Evolutionary conservation across 2,113 vertebrate species (phyloP).

Genomic region (Etheostoma cragini): DNA sequence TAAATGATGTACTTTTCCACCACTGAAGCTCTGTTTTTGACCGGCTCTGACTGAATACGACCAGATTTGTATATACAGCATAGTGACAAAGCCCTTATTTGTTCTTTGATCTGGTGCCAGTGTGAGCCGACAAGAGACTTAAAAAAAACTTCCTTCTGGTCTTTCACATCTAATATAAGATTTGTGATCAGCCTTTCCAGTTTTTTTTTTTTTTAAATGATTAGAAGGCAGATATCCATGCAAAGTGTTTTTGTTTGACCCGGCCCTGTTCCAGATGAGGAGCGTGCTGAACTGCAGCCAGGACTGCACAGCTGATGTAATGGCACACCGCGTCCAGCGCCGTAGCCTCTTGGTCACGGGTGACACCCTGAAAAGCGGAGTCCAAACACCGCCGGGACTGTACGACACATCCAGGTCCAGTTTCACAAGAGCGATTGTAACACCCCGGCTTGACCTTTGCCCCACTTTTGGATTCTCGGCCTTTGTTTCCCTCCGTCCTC

Average conservation of each 20-base stretch:
- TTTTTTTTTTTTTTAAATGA: neutral
- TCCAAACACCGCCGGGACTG: slow-evolving; percentile 7
- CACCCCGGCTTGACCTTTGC: slow-evolving; percentile 63
- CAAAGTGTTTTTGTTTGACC: slow-evolving; percentile 24
- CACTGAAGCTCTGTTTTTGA: neutral
- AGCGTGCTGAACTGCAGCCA: slow-evolving; percentile 27
- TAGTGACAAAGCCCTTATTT: neutral
- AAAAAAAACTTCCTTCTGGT: neutral
- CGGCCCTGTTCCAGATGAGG: slow-evolving; percentile 30
- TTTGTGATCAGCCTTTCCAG: slow-evolving; percentile 9
- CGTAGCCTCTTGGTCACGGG: slow-evolving; percentile 38
- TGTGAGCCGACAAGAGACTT: neutral
- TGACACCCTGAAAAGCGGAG: slow-evolving; percentile 15
- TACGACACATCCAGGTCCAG: slow-evolving; percentile 29
- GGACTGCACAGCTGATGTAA: slow-evolving; percentile 43
- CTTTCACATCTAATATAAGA: neutral
- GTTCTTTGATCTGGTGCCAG: slow-evolving; percentile 5
- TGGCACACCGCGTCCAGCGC: neutral
- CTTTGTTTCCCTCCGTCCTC: slow-evolving; percentile 35
- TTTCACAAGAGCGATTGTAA: slow-evolving; percentile 66
- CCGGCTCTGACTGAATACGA: neutral
- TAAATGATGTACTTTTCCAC: neutral
- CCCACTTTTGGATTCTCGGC: slow-evolving; percentile 32
- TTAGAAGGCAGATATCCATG: slow-evolving; percentile 18
- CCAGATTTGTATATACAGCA: neutral